Base-by-base conservation (phyloP, 2,888 invertebrate genomes). In the Loripinus fragilis region DNA sequence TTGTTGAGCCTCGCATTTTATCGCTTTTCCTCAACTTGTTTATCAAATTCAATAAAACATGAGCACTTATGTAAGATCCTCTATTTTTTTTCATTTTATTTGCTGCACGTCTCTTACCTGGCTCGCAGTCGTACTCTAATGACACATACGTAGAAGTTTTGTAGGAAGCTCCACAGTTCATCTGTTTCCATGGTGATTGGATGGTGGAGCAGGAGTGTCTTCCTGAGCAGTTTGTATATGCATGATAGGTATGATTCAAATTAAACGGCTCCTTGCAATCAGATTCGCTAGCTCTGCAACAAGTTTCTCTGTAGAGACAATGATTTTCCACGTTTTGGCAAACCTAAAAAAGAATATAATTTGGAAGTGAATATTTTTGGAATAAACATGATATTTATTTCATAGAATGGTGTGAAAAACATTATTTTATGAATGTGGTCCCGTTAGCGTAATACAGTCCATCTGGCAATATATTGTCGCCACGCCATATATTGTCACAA, bases 161-260 rank as follows among this genome's bases (percentile, higher is more conserved):
- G 17, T n/a, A 12, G 23, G 50, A 45, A 5, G 17, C 33, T 10
- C 33, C 33, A 20, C 60, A 65, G 33, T 23, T 20, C 41, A 73
- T 30, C 23, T 48, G 50, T 50, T 73, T 65, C 73, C 73, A 73
- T 48, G 73, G 73, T 17, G 73, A 48, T 50, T 73, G 73, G 0
- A 73, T 50, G 23, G 7, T 66, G 23, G 73, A 66, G 65, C 73
- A 73, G 1, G 3, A 20, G 33, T 30, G 60, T 20, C 33, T 15
- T 20, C 60, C 60, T 20, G 60, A 60, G 33, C 60, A 60, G 50
- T 66, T 73, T 10, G 65, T 66, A 23, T 73, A 66, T 0, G 66
- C 66, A 23, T 65, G 50, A 33, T 73, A 73, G 3, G 52, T 71
- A 17, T 50, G 38, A 2, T 50, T 42, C 42, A 60, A 55, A 15